These are phyloP conservation scores for Triops longicaudatus DNA, from an alignment of 1,140 invertebrate species.

Conservation along the genomic window DNA sequence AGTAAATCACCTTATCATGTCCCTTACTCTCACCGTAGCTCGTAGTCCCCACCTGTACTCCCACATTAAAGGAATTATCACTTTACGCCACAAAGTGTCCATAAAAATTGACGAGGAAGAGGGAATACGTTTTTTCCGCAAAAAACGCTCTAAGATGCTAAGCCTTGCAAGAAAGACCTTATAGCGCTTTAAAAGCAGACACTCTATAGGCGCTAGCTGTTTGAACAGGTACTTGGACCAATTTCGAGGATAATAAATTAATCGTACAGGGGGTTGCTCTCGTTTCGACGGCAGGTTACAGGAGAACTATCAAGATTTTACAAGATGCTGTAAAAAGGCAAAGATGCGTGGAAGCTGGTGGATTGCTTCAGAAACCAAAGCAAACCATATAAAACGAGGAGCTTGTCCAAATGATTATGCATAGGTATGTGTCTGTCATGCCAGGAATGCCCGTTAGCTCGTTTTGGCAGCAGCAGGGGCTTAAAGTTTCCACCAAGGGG, in stretches of 20 bases:
- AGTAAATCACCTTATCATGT: constrained; percentile 8
- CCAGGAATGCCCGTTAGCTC: constrained; percentile 13
- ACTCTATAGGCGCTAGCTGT: too few relatives aligned
- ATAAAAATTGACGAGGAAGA: neutral
- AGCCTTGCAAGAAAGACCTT: too few relatives aligned
- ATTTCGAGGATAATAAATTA: too few relatives aligned
- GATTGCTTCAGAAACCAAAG: neutral
- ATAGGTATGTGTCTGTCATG: constrained; percentile 15
- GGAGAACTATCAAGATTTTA: too few relatives aligned
- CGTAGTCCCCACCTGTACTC: neutral
- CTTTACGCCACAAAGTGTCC: neutral
- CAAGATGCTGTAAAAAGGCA: too few relatives aligned
- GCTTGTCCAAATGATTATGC: constrained; percentile 5
- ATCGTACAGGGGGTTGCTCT: too few relatives aligned
- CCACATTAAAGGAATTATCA: neutral
- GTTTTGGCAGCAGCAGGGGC: constrained; percentile 13
- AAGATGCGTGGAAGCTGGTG: neutral
- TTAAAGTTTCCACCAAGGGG: neutral
- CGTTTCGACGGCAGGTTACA: too few relatives aligned
- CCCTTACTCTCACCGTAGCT: neutral
- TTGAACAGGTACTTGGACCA: too few relatives aligned
- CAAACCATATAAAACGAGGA: neutral
- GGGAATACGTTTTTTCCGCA: too few relatives aligned
- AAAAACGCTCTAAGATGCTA: too few relatives aligned
- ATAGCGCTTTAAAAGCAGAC: too few relatives aligned